These are phyloP conservation scores for Elgaria multicarinata DNA, from an alignment of 2,113 vertebrate genomes.

Conservation along the genomic window DNA sequence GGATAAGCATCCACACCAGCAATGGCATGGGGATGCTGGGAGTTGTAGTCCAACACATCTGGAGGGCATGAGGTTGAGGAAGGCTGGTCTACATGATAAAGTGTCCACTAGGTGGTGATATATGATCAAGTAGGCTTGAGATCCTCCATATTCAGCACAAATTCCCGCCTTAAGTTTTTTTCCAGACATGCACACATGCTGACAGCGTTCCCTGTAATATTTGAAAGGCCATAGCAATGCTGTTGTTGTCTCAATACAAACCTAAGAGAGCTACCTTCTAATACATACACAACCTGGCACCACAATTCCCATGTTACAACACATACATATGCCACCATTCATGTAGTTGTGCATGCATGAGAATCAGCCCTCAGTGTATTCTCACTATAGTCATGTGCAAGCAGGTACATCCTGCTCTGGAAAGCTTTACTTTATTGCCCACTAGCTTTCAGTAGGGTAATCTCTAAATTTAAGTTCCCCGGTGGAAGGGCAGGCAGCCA, in stretches of 20 bases:
- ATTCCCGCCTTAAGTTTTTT: background rate
- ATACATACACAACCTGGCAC: background rate
- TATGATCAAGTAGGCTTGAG: background rate
- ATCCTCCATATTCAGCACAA: background rate
- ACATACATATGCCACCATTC: background rate
- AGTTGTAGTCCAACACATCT: too few relatives aligned
- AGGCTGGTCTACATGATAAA: background rate
- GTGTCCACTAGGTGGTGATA: constrained; percentile 49
- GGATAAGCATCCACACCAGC: background rate
- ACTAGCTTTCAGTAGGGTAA: background rate
- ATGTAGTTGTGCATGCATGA: background rate
- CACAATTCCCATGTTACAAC: background rate
- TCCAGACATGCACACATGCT: background rate
- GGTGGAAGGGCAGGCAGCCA: background rate
- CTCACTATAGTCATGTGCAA: background rate
- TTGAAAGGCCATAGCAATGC: background rate
- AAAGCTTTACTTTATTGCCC: background rate
- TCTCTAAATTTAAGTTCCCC: background rate
- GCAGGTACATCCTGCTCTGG: background rate
- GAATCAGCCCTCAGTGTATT: background rate
- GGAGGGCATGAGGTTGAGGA: too few relatives aligned
- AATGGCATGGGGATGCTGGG: too few relatives aligned
- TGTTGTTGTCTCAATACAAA: background rate
- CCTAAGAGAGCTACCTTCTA: background rate
- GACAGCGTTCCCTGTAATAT: background rate